Evolutionary conservation across 2,113 vertebrate species (phyloP).

Genomic region (Verasper variegatus): DNA sequence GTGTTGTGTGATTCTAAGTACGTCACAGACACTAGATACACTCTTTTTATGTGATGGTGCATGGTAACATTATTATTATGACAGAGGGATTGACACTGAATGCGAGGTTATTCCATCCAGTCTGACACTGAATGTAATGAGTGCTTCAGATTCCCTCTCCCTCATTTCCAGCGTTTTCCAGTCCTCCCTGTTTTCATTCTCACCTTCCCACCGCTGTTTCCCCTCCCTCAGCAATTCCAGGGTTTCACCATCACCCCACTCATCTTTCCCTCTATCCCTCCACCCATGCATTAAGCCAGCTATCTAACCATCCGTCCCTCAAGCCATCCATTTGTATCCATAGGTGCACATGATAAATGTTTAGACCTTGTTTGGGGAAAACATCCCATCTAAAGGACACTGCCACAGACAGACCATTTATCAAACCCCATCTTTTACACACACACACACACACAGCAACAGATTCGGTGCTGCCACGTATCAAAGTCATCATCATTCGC

Average conservation of each 20-base stretch:
- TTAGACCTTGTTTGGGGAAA: slow-evolving; percentile 78
- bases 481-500: slow-evolving; percentile 65
- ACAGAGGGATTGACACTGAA: slow-evolving; percentile 29
- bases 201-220: slow-evolving; percentile 11
- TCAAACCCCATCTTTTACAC: slow-evolving; percentile 48
- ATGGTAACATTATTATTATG: not conserved
- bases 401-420: slow-evolving; percentile 65
- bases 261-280: slow-evolving; percentile 36
- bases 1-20: slow-evolving; percentile 19
- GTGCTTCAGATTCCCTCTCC: not conserved
- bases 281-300: slow-evolving; percentile 58
- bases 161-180: not conserved
- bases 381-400: slow-evolving; percentile 78
- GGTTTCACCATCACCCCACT: slow-evolving; percentile 17
- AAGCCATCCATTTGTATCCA: slow-evolving; percentile 62
- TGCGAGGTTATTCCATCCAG: slow-evolving; percentile 11
- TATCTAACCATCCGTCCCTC: slow-evolving; percentile 65
- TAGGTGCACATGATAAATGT: slow-evolving; percentile 76
- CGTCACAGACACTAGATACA: slow-evolving; percentile 9
- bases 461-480: slow-evolving; percentile 43
- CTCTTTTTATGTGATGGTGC: not conserved
- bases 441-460: slow-evolving; percentile 31
- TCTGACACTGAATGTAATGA: slow-evolving; percentile 7
- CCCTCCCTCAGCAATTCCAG: slow-evolving; percentile 18
- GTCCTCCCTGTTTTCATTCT: slow-evolving; percentile 26